Base-by-base conservation (phyloP, 2,888 invertebrate species). In the Andricus curvator region DNA sequence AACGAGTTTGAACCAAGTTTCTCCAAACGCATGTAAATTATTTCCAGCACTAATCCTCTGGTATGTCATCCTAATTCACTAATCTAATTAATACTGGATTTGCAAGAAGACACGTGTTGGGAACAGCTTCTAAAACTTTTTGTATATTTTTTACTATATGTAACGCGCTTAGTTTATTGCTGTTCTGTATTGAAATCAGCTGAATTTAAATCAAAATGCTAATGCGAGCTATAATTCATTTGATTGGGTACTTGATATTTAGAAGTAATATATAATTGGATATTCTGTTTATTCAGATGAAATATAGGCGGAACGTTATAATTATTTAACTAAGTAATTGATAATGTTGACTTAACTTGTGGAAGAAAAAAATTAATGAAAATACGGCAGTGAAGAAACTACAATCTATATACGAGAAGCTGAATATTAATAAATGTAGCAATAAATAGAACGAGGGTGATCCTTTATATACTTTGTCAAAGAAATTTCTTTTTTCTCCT, bases 11-110 rank as follows among this genome's bases (percentile, higher is more conserved):
- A 78, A 68, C 51, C n/a, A 29, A 77, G 70, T 70, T 70, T 56
- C 60, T 64, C 82, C 29, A 81, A 81, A 60, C 79, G 79, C 79
- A 78, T 56, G 48, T 51, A 51, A 51, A 70, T 70, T 70, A 70
- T 70, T 70, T 70, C 33, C n/a, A 70, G 70, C 48, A 51, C 51
- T 56, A 56, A 70, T 56, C 29, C 70, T 70, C n/a, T 1, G n/a
- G 51, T 51, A 48, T 70, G 33, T 51, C 56, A 20, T 51, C 48
- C 51, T 56, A 70, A 70, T 56, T 70, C 33, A 33, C 70, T 25
- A 70, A 62, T 62, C 62, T 62, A 4, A 25, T 62, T 62, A 62
- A 25, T 22, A 25, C 25, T 62, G 29, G 11, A n/a, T 29, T 51
- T 51, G 51, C 17, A 70, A 70, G 62, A 62, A 62, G 25, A 62